Conservation (phyloP, 2,888 invertebrate genomes). For the Xylophagus ater region DNA sequence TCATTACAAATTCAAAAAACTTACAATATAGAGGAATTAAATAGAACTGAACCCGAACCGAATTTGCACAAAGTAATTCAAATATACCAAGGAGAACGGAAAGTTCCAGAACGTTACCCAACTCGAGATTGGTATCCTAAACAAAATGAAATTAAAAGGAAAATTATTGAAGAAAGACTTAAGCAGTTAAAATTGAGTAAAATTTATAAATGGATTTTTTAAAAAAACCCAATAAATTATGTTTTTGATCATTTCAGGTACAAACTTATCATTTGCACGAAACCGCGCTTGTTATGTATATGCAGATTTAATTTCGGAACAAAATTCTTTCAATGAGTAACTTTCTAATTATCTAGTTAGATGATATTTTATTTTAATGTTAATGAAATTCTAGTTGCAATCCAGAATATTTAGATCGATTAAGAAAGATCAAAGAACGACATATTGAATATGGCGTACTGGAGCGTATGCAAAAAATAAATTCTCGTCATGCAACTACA, state of each 20-base stretch:
- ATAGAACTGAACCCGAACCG: conserved; percentile 33
- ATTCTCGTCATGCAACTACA: conserved; percentile 46
- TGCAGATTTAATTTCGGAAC: conserved; percentile 66
- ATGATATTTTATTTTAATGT: not conserved
- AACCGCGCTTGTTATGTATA: conserved; percentile 63
- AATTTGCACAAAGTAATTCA: conserved; percentile 42
- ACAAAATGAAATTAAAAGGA: conserved; percentile 43
- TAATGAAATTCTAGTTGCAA: conserved; percentile 45
- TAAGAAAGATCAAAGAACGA: conserved; percentile 57
- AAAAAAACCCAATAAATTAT: not conserved
- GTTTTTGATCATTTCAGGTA: conserved; percentile 36
- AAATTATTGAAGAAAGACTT: conserved; percentile 43
- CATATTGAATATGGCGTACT: conserved; percentile 57
- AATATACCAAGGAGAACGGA: conserved; percentile 51
- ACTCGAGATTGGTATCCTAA: conserved; percentile 65
- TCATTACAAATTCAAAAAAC: conserved; percentile 58
- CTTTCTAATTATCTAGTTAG: conserved; percentile 22
- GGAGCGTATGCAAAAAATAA: conserved; percentile 47
- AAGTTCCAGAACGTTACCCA: conserved; percentile 50
- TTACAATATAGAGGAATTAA: conserved; percentile 42
- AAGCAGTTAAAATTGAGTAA: conserved; percentile 49
- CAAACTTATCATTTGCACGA: conserved; percentile 45
- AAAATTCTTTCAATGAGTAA: conserved; percentile 56
- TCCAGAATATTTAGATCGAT: conserved; percentile 70
- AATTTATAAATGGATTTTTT: conserved; percentile 15